phyloP scores from a whole-genome alignment of 2,797 vertebrate genomes.

The Platyrinchus mystaceus region DNA sequence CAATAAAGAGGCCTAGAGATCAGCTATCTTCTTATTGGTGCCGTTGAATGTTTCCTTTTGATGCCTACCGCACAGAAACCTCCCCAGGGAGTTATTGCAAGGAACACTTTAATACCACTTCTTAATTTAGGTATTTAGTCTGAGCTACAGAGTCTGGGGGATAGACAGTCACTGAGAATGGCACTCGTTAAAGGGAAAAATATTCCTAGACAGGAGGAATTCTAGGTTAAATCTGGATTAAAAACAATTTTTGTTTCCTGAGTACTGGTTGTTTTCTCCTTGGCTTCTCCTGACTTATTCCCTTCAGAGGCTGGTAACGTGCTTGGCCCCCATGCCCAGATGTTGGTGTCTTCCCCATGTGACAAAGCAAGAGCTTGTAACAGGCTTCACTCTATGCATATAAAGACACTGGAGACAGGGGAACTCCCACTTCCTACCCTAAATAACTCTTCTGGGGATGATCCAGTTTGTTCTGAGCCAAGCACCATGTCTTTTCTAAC shows the following conservation, averaged over 20 bases:
- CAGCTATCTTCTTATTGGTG: slow-evolving; percentile 5
- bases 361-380: background rate
- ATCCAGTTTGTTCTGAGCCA: slow-evolving; percentile 1
- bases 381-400: background rate
- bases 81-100: background rate
- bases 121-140: background rate
- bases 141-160: background rate
- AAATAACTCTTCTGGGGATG: background rate
- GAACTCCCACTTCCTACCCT: slow-evolving; percentile 26
- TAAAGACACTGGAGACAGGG: background rate
- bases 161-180: background rate
- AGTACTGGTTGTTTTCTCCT: background rate
- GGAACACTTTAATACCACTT: background rate
- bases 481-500: background rate
- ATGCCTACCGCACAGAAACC: slow-evolving; percentile 40
- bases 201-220: slow-evolving; percentile 32
- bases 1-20: slow-evolving; percentile 38
- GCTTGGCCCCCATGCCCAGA: background rate
- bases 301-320: background rate
- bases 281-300: background rate
- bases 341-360: background rate
- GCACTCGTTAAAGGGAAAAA: background rate
- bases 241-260: background rate
- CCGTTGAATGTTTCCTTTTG: slow-evolving; percentile 42
- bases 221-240: background rate